phyloP scores from a whole-genome alignment of 2,113 vertebrate species.

The Macquaria australasica region DNA sequence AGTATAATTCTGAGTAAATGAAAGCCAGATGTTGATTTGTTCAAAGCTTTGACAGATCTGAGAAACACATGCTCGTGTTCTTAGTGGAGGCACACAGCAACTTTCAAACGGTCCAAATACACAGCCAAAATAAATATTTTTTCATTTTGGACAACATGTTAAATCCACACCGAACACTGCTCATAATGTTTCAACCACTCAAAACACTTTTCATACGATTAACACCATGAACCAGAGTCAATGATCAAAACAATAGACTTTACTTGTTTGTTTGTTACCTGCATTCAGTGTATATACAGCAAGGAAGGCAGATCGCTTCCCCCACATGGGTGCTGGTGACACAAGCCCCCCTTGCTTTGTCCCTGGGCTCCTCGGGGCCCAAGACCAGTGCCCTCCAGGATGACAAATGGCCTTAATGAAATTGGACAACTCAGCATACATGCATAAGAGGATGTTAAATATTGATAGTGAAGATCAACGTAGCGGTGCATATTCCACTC shows the following conservation, averaged over 20 bases:
- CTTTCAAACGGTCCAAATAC: constrained; percentile 30
- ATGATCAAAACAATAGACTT: constrained; percentile 25
- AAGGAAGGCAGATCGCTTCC: constrained; percentile 11
- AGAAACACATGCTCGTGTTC: constrained; percentile 48
- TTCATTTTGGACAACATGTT: constrained; percentile 28
- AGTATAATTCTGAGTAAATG: constrained; percentile 71
- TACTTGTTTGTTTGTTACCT: constrained; percentile 22
- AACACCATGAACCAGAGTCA: constrained; percentile 4
- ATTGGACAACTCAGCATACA: constrained; percentile 99
- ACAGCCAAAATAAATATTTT: constrained; percentile 27
- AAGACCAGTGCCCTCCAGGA: constrained; percentile 86
- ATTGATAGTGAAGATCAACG: constrained; percentile 95
- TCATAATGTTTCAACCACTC: constrained; percentile 33
- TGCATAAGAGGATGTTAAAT: constrained; percentile 99
- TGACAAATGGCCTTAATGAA: constrained; percentile 99
- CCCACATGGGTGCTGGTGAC: constrained; percentile 50
- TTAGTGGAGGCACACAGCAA: background rate
- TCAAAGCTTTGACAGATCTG: constrained; percentile 65
- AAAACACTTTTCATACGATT: constrained; percentile 11
- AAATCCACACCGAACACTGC: constrained; percentile 7
- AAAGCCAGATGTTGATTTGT: constrained; percentile 73
- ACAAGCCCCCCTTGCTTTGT: constrained; percentile 61
- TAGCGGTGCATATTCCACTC: constrained; percentile 94
- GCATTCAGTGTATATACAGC: constrained; percentile 5
- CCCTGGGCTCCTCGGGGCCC: constrained; percentile 74